Evolutionary conservation across 2,113 vertebrate genomes (phyloP), one percentile per base, ranked within the genome.

Genomic region (Sinocyclocheilus rhinocerous): DNA sequence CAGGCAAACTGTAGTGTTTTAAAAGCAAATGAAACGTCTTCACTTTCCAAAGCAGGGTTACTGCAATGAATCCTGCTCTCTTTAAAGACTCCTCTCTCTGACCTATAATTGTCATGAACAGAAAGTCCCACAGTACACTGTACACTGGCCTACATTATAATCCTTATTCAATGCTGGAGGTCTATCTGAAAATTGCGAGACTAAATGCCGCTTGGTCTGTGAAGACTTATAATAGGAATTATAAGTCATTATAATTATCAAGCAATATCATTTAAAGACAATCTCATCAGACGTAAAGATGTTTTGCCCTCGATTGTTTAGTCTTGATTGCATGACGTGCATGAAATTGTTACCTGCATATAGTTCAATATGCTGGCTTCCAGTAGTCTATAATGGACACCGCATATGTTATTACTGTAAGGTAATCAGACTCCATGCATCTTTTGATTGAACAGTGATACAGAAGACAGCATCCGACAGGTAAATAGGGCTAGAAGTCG

Each of bases 1-100:
- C 89, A 76, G 92, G 92, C 92, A 90, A 92, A 89, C 92, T 88
- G 93, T 93, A 91, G 88, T 88, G 92, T 91, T 92, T 92, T 85
- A 29, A 83, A 85, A 85, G n/a, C 72, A 89, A 84, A 81, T 87
- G 26, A 83, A 78, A 73, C 22, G 45, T 78, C 42, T 52, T 24
- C 22, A 39, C 69, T 79, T 57, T 61, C 55, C 9, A n/a, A 20
- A 76, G 42, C 4, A 42, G 63, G 67, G 24, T 57, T 76, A 29
- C 52, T 50, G 42, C 63, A 22, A 11, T 4, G 16, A 24, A 72
- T 61, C 42, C 4, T 0, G 26, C 15, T 39, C 59, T 75, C 72
- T 48, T 75, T 69, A 39, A 63, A 61, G 78, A 63, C 33, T 80
- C 55, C 29, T 26, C 22, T 45, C 22, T 45, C 22, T 69, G 80